phyloP scores from a whole-genome alignment of 2,797 vertebrate species.

The Chiloscyllium punctatum region DNA sequence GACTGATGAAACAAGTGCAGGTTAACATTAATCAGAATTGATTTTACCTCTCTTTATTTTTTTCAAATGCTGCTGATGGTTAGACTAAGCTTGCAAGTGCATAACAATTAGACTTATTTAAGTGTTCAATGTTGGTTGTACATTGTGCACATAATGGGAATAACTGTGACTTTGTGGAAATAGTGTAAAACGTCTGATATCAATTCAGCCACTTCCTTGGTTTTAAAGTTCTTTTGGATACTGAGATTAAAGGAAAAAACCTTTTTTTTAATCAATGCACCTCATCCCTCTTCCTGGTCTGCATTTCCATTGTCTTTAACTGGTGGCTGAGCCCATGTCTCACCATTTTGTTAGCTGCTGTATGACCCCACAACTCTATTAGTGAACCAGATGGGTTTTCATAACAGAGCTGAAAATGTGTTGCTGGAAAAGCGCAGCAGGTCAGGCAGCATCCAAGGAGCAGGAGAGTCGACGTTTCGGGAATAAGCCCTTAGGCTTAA shows the following conservation, averaged over 20 bases:
- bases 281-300: neutral
- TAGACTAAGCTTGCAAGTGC: neutral
- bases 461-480: too few relatives aligned
- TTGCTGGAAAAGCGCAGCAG: too few relatives aligned
- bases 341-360: too few relatives aligned
- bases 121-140: neutral
- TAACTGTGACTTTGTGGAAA: neutral
- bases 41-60: neutral
- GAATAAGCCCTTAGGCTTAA: too few relatives aligned
- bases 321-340: neutral
- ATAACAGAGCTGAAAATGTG: too few relatives aligned
- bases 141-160: neutral
- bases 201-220: neutral
- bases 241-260: neutral
- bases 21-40: slow-evolving; percentile 28
- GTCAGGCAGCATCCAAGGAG: too few relatives aligned
- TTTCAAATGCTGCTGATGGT: neutral
- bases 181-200: too few relatives aligned
- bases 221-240: neutral
- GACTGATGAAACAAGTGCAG: neutral
- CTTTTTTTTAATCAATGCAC: neutral
- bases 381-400: too few relatives aligned
- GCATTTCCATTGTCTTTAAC: neutral
- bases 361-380: too few relatives aligned
- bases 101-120: neutral